These are phyloP conservation scores for Hycleus cichorii DNA, from an alignment of 1,140 invertebrate species.

Conservation along the genomic window DNA sequence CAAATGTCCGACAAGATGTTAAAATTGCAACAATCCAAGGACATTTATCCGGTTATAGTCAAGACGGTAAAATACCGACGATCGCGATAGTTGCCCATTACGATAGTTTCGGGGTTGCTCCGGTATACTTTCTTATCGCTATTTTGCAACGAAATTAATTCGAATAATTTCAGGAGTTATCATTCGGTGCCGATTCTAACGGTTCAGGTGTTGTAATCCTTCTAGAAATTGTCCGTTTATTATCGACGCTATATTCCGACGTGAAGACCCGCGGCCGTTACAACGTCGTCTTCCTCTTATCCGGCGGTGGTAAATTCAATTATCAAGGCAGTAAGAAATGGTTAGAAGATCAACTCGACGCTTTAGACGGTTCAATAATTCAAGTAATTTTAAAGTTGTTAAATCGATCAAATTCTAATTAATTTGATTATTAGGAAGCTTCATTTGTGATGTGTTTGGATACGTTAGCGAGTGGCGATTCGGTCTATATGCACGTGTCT, in stretches of 20 bases:
- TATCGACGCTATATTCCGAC: slow-evolving; percentile 85
- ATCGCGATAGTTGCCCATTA: slow-evolving; percentile 89
- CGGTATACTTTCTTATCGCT: slow-evolving; percentile 56
- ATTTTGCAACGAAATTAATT: neutral
- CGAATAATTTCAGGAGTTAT: slow-evolving; percentile 57
- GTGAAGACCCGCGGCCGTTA: slow-evolving; percentile 72
- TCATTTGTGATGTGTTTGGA: slow-evolving; percentile 90
- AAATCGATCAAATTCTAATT: too few species aligned
- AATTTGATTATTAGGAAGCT: slow-evolving; percentile 59
- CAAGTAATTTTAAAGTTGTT: slow-evolving; percentile 50
- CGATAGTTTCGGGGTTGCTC: slow-evolving; percentile 79
- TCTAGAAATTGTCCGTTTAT: slow-evolving; percentile 80
- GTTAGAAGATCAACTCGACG: slow-evolving; percentile 88
- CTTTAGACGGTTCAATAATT: slow-evolving; percentile 58
- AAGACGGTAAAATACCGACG: slow-evolving; percentile 72
- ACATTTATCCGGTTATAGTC: slow-evolving; percentile 72
- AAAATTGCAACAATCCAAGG: slow-evolving; percentile 80
- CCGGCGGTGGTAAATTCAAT: slow-evolving; percentile 87
- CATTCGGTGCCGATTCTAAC: slow-evolving; percentile 86
- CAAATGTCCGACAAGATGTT: slow-evolving; percentile 65
- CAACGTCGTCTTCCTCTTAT: slow-evolving; percentile 84
- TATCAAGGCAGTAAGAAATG: slow-evolving; percentile 91
- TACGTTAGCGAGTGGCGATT: slow-evolving; percentile 60
- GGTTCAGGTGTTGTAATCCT: slow-evolving; percentile 85
- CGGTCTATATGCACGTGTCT: slow-evolving; percentile 87